Conservation (phyloP, 2,888 invertebrate species). For the Elmis aenea region DNA sequence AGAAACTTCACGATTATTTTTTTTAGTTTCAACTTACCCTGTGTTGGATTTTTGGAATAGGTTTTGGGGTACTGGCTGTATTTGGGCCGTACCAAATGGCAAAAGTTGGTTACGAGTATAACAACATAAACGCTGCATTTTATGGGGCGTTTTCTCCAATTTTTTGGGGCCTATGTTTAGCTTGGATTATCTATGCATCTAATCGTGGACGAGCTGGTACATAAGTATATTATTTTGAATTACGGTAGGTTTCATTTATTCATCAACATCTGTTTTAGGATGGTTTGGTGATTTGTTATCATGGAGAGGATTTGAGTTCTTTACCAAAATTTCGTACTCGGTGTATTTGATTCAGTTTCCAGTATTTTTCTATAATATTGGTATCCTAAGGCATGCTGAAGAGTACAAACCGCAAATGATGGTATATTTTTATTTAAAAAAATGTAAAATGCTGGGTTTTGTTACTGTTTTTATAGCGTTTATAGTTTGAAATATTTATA, state of each 20-base stretch:
- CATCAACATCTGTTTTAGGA: constrained; percentile 34
- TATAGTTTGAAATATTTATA: too few relatives aligned
- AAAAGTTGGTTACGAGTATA: constrained; percentile 49
- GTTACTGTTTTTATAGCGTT: neutral
- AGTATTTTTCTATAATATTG: constrained; percentile 61
- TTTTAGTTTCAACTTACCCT: constrained; percentile 46
- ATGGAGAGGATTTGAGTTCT: constrained; percentile 36
- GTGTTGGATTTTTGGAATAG: constrained; percentile 46
- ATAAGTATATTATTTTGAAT: constrained; percentile 2
- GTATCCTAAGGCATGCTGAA: constrained; percentile 49
- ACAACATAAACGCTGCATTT: constrained; percentile 49
- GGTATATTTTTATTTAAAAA: constrained; percentile 42
- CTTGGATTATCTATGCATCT: constrained; percentile 52
- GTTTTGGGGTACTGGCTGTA: constrained; percentile 46
- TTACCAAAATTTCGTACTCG: constrained; percentile 57
- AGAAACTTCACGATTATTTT: neutral
- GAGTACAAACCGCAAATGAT: constrained; percentile 49
- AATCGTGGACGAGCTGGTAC: constrained; percentile 52
- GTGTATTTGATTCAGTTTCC: constrained; percentile 61
- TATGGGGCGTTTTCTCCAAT: constrained; percentile 56
- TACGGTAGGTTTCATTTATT: constrained; percentile 1
- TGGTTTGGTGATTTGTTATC: constrained; percentile 50
- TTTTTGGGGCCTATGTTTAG: constrained; percentile 53
- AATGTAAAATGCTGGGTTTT: neutral
- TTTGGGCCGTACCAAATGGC: constrained; percentile 54